phyloP scores from a whole-genome alignment of 2,113 vertebrate genomes.

The Pavo muticus region DNA sequence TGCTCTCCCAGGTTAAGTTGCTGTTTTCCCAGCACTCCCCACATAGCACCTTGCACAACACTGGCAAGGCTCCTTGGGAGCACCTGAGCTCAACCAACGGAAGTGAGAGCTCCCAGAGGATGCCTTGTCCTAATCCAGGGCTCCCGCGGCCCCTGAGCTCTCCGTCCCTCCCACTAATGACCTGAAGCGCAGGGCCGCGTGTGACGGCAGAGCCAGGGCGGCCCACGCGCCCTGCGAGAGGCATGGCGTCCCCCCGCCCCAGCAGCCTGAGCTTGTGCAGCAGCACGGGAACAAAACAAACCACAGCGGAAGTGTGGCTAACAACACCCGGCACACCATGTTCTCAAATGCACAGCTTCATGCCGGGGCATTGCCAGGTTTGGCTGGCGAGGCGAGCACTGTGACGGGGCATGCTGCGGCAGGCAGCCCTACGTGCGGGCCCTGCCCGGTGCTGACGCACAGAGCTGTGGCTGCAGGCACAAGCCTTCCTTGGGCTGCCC shows the following conservation, averaged over 20 bases:
- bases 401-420: neutral
- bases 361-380: neutral
- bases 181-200: neutral
- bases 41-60: neutral
- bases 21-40: neutral
- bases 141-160: neutral
- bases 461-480: neutral
- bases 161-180: neutral
- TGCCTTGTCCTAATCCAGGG: neutral
- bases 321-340: neutral
- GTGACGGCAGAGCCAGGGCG: neutral
- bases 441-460: neutral
- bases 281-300: neutral
- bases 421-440: neutral
- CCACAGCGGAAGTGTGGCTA: neutral
- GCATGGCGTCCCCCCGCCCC: neutral
- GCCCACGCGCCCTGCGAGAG: neutral
- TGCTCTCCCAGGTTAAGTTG: neutral
- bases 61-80: conserved; percentile 4
- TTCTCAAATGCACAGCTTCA: neutral
- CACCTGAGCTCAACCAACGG: neutral
- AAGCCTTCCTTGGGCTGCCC: neutral
- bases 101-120: neutral
- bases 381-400: neutral
- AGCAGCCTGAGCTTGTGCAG: neutral